Evolutionary conservation across 2,797 vertebrate species (phyloP).

Genomic region (Melanotaenia maccullochi): DNA sequence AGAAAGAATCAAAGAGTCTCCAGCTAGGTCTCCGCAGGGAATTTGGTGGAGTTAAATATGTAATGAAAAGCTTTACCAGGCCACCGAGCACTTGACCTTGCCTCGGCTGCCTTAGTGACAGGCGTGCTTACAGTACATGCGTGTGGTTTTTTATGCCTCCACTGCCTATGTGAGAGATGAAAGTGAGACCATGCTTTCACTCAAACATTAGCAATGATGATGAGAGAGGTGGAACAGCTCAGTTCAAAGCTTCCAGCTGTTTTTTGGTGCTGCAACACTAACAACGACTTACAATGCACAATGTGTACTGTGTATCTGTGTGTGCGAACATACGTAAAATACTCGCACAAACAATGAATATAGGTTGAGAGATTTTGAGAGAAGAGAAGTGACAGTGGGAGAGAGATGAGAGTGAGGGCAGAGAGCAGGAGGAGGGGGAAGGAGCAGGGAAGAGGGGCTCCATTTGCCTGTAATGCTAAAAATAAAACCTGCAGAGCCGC

Average conservation of each 20-base stretch:
- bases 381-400: constrained; percentile 63
- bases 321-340: constrained; percentile 7
- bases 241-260: constrained; percentile 13
- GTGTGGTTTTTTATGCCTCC: constrained; percentile 51
- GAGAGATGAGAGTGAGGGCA: constrained; percentile 56
- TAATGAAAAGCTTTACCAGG: constrained; percentile 62
- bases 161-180: constrained; percentile 27
- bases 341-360: constrained; percentile 9
- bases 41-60: constrained; percentile 60
- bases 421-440: constrained; percentile 24
- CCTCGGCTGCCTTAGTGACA: constrained; percentile 51
- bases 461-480: constrained; percentile 79
- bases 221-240: constrained; percentile 32
- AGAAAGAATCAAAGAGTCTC: constrained; percentile 6
- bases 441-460: constrained; percentile 30
- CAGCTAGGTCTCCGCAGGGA: constrained; percentile 47
- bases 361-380: constrained; percentile 54
- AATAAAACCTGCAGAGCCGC: constrained; percentile 79
- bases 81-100: constrained; percentile 69
- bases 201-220: constrained; percentile 50
- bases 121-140: constrained; percentile 54
- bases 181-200: constrained; percentile 47
- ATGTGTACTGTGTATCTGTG: background rate
- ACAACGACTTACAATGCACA: constrained; percentile 25
- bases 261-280: constrained; percentile 25